Conservation (phyloP, 64 coral and sea anemone genomes). For the Dendronephthya gigantea region DNA sequence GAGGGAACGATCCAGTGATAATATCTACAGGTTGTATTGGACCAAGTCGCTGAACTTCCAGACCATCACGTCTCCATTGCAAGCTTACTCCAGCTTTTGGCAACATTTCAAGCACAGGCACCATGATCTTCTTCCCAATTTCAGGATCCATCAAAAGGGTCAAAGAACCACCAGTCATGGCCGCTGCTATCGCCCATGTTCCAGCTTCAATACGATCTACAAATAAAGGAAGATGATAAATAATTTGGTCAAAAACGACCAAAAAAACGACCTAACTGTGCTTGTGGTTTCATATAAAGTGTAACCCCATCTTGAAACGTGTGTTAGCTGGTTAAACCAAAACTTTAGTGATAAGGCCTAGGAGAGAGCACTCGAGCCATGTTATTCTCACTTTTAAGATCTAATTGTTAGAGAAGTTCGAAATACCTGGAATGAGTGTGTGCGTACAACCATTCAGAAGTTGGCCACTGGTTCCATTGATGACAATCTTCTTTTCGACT, state of each 20-base stretch:
- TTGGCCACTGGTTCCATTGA: neutral
- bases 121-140: neutral
- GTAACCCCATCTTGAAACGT: too few relatives aligned
- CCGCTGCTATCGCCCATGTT: neutral
- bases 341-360: too few relatives aligned
- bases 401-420: too few relatives aligned
- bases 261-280: too few relatives aligned
- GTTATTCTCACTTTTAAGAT: too few relatives aligned
- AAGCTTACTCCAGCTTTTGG: conserved; percentile 22
- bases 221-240: too few relatives aligned
- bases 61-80: neutral
- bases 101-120: neutral
- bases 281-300: too few relatives aligned
- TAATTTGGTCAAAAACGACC: too few relatives aligned
- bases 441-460: conserved; percentile 23
- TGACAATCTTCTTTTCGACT: neutral
- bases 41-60: neutral
- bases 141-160: neutral
- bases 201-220: neutral
- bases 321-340: too few relatives aligned
- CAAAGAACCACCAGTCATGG: neutral
- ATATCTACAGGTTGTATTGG: neutral
- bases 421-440: conserved; percentile 21
- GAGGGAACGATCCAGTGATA: conserved; percentile 24
- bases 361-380: too few relatives aligned